These are phyloP conservation scores for Lepidocyrtoides sp. DNA, from an alignment of 2,888 invertebrate genomes.

Conservation along the genomic window DNA sequence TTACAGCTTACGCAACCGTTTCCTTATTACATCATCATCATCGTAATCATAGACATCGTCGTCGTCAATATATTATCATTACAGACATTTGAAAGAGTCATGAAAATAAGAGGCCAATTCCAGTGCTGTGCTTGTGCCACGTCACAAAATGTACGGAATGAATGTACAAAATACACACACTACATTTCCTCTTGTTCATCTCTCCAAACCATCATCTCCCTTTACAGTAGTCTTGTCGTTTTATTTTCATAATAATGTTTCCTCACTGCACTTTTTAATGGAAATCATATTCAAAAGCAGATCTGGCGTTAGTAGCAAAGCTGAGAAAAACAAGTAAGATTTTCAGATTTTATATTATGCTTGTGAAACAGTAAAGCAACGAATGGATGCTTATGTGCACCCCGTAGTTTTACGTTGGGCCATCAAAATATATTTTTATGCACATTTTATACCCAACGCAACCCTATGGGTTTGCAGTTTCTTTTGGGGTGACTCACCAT, in stretches of 20 bases:
- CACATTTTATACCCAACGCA: constrained; percentile 17
- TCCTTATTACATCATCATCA: constrained; percentile 18
- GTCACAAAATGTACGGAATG: too few species aligned
- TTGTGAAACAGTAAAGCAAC: background rate
- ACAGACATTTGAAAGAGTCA: background rate
- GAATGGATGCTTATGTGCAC: background rate
- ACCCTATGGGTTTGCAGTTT: background rate
- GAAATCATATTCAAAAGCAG: constrained; percentile 31
- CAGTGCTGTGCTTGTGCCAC: too few species aligned
- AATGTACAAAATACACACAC: constrained; percentile 8
- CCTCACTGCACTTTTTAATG: constrained; percentile 51
- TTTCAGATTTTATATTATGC: constrained; percentile 13
- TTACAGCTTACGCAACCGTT: background rate
- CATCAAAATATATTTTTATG: constrained; percentile 48
- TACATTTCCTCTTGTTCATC: background rate
- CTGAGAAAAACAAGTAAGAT: background rate
- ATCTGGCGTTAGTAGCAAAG: background rate
- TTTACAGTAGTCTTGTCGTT: background rate
- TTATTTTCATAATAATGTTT: constrained; percentile 46
- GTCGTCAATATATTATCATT: background rate
- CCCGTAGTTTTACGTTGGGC: constrained; percentile 35
- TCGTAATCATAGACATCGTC: background rate
- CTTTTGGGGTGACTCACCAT: constrained; percentile 48
- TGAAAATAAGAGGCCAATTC: constrained; percentile 14
- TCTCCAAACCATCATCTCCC: background rate